A percentile compares a stretch with the other conserved stretches of the same genome.
These are phyloP conservation scores for Nematolebias whitei DNA, from an alignment of 2,113 vertebrate genomes.

Conservation along the genomic window DNA sequence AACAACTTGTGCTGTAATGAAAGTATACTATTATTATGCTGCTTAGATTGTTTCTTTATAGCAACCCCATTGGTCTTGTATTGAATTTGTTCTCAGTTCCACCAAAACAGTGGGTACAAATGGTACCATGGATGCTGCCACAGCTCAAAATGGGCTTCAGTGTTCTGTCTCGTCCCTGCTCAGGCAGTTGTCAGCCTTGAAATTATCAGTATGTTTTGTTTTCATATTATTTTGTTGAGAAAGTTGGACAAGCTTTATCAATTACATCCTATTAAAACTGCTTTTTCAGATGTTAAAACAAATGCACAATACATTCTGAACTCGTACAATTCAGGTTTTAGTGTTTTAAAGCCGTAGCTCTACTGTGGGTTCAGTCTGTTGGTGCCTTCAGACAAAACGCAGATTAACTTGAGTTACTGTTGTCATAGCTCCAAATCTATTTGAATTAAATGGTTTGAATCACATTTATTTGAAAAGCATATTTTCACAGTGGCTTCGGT, in stretches of 20 bases:
- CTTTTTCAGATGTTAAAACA: too few relatives aligned
- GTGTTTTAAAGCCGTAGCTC: too few relatives aligned
- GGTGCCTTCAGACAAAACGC: too few relatives aligned
- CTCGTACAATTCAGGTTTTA: too few relatives aligned
- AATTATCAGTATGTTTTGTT: too few relatives aligned
- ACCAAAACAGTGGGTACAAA: constrained; percentile 12
- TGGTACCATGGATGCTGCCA: constrained; percentile 5
- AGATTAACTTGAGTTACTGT: too few relatives aligned
- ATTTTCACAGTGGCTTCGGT: neutral
- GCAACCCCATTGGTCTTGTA: constrained; percentile 23
- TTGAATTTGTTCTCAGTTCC: constrained; percentile 17
- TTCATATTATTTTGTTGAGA: too few relatives aligned
- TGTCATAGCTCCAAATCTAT: neutral
- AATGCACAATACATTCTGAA: too few relatives aligned
- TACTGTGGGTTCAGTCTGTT: too few relatives aligned
- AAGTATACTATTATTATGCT: neutral
- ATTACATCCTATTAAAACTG: too few relatives aligned
- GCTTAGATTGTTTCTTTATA: neutral
- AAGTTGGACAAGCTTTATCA: too few relatives aligned
- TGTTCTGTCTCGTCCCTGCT: neutral
- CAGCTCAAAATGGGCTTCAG: neutral
- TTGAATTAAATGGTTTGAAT: neutral
- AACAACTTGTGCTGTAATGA: neutral
- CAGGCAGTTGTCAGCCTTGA: neutral
- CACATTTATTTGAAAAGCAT: neutral